A percentile compares a stretch with the other conserved stretches of the same genome.
These are phyloP conservation scores for Hyposmocoma kahamanoa DNA, from an alignment of 1,140 invertebrate genomes.

Conservation along the genomic window DNA sequence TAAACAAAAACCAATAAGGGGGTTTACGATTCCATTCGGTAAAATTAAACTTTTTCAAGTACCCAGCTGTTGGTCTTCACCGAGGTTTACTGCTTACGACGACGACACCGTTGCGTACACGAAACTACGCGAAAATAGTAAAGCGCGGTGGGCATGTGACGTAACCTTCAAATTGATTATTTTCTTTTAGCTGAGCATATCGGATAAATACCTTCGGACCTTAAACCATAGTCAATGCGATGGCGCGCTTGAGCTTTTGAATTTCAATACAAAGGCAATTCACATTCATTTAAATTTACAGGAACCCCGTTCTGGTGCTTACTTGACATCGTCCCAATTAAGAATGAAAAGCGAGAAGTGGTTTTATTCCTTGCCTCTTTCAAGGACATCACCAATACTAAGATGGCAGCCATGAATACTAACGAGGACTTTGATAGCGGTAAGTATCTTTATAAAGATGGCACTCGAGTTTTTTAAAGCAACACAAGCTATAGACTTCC, in stretches of 20 bases:
- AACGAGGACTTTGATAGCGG: constrained; percentile 88
- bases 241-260: constrained; percentile 10
- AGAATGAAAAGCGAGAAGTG: constrained; percentile 98
- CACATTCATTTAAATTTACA: constrained; percentile 68
- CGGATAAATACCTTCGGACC: not conserved
- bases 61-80: constrained; percentile 43
- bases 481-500: constrained; percentile 17
- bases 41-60: constrained; percentile 65
- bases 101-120: constrained; percentile 5
- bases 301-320: constrained; percentile 95
- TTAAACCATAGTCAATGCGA: constrained; percentile 9
- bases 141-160: too few relatives aligned
- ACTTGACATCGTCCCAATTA: constrained; percentile 98
- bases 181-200: too few relatives aligned
- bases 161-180: too few relatives aligned
- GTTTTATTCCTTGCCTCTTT: constrained; percentile 96
- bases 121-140: too few relatives aligned
- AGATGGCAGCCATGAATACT: constrained; percentile 85
- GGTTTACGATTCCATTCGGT: constrained; percentile 58
- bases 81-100: constrained; percentile 23
- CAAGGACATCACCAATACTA: constrained; percentile 96
- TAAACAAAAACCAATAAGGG: constrained; percentile 58
- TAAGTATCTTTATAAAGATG: constrained; percentile 70
- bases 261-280: constrained; percentile 16
- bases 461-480: constrained; percentile 22